Base-by-base conservation (phyloP, 2,113 vertebrate genomes). In the Rhabdomys dilectus region DNA sequence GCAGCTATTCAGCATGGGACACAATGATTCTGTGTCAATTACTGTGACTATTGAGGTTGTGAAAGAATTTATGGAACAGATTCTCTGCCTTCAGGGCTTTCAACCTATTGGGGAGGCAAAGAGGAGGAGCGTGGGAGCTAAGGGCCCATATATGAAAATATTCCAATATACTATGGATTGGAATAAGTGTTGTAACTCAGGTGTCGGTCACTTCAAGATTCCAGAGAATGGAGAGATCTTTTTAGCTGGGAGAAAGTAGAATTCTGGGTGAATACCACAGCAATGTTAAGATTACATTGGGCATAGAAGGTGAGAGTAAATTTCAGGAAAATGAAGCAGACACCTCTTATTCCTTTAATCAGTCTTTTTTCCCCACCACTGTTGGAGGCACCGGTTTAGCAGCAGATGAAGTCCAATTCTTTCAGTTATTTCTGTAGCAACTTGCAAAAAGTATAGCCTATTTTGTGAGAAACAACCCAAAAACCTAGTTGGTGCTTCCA, bases 291-390 rank as follows among this genome's bases (percentile, higher is more conserved):
- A 36, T 58, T 93, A 62, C 56, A 42, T 34, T 85, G 88, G 19
- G 58, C 88, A 92, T 21, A 73, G 60, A 82, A 11, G 16, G 60
- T 34, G 51, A 70, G 26, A 92, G 86, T 84, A 86, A 2, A 85
- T 91, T 87, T 45, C 56, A 96, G 62, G 68, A 9, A 56, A 88
- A 21, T 7, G 22, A 76, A 78, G 36, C 80, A 84, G 62, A 60
- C 75, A 42, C 22, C 7, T 62, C 70, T 87, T 42, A 91, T 45
- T 89, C 73, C 70, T 88, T 78, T 45, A 60, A 89, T 80, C 17
- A 22, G 72, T 75, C 51, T 1, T 34, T 53, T 45, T 88, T 60
- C 15, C 31, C 70, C 10, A 17, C 42, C n/a, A 1, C 48, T 51
- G 42, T 45, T 22, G 90, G 78, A 53, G 56, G 64, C 19, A 7